Evolutionary conservation across 2,797 vertebrate genomes (phyloP).

Genomic region (Microtus obscurus): DNA sequence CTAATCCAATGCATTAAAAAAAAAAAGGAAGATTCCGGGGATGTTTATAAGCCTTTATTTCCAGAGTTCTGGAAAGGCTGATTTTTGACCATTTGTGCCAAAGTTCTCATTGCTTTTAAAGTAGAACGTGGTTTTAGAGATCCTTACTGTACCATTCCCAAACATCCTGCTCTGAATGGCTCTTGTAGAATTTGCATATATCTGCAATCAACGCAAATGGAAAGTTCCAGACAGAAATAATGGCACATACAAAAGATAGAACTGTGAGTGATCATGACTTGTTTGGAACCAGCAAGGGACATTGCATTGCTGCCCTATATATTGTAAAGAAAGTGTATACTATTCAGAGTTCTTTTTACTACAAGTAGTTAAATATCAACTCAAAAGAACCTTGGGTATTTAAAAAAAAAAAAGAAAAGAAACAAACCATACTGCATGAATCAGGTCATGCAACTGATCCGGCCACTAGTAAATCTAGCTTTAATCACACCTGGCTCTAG

Average conservation of each 20-base stretch:
- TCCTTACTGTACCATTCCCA: slow-evolving; percentile 23
- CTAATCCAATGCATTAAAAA: background rate
- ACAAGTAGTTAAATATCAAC: slow-evolving; percentile 26
- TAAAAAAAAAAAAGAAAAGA: background rate
- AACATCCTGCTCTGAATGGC: slow-evolving; percentile 15
- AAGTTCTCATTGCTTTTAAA: slow-evolving; percentile 56
- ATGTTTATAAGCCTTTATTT: slow-evolving; percentile 59
- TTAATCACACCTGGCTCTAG: background rate
- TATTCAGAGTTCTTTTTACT: slow-evolving; percentile 16
- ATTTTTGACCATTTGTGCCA: slow-evolving; percentile 53
- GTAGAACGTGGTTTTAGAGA: slow-evolving; percentile 25
- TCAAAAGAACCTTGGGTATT: background rate
- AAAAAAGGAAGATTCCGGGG: background rate
- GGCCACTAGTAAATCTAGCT: background rate
- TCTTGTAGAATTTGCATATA: background rate
- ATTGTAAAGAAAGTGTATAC: background rate
- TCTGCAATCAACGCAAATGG: background rate
- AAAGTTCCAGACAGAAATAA: slow-evolving; percentile 22
- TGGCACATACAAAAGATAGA: background rate
- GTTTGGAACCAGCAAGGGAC: slow-evolving; percentile 14
- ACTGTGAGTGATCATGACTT: slow-evolving; percentile 11
- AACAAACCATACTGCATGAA: background rate
- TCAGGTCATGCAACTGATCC: background rate
- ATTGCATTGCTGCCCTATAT: background rate
- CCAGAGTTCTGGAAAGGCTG: slow-evolving; percentile 55